Evolutionary conservation across 2,888 invertebrate species (phyloP).

Genomic region (Rotaria sp.): DNA sequence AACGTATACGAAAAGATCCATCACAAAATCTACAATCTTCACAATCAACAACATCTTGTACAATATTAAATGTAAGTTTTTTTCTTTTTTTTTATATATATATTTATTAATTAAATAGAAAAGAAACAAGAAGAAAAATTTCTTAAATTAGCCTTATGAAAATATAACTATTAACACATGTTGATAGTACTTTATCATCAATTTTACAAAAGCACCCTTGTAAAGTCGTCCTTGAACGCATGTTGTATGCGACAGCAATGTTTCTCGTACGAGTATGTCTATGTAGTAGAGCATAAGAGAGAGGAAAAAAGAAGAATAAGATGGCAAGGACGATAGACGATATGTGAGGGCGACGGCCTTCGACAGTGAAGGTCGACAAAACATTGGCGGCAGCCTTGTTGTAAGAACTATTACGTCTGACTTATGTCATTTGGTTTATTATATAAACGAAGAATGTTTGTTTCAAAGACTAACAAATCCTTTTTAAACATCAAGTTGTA

Average conservation of each 20-base stretch:
- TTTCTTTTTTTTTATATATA: not conserved
- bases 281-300: not conserved
- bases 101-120: not conserved
- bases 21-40: not conserved
- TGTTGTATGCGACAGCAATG: not conserved
- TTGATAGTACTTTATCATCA: not conserved
- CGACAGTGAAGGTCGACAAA: slow-evolving; percentile 11
- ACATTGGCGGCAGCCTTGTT: not conserved
- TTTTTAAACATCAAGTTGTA: not conserved
- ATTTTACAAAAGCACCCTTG: not conserved
- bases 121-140: not conserved
- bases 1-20: not conserved
- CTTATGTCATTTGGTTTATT: not conserved
- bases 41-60: not conserved
- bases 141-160: not conserved
- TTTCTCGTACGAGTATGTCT: not conserved
- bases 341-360: slow-evolving; percentile 15
- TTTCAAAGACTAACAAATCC: not conserved
- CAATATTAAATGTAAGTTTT: not conserved
- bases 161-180: not conserved
- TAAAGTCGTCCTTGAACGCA: not conserved
- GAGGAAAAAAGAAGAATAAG: not conserved
- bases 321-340: slow-evolving; percentile 22
- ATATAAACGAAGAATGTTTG: not conserved
- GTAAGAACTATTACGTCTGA: not conserved